Evolutionary conservation across 2,797 vertebrate species (phyloP).

Genomic region (Sebastes taczanowskii): DNA sequence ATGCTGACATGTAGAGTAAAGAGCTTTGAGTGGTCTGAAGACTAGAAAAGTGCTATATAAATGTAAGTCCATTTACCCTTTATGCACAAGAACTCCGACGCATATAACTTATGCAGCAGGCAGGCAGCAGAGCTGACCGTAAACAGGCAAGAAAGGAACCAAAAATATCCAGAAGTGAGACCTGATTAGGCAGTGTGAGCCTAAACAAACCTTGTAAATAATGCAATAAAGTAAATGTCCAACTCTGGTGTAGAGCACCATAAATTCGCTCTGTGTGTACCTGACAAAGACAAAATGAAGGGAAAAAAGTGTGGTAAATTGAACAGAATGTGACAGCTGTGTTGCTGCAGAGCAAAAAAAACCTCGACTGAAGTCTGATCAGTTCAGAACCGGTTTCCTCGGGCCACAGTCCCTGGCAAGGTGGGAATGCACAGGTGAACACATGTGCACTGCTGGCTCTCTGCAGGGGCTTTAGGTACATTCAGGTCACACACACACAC

Average conservation of each 20-base stretch:
- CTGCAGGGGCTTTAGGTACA: slow-evolving; percentile 6
- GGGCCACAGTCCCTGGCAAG: background rate
- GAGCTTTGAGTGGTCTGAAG: no score
- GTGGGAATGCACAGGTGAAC: slow-evolving; percentile 42
- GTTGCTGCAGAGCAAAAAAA: slow-evolving; percentile 8
- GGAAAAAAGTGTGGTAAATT: background rate
- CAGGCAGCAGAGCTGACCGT: no score
- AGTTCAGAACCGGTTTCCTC: background rate
- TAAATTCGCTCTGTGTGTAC: background rate
- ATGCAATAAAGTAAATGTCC: background rate
- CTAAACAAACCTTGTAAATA: background rate
- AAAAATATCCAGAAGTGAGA: background rate
- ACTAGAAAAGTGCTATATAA: no score
- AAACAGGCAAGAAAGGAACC: background rate
- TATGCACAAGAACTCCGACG: no score
- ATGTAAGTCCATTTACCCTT: no score
- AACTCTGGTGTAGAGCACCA: background rate
- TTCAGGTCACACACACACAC: background rate
- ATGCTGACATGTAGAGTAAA: no score
- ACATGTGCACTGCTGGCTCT: slow-evolving; percentile 41
- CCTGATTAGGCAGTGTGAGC: background rate
- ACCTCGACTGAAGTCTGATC: background rate
- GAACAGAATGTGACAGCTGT: background rate
- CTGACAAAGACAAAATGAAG: background rate
- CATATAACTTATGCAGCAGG: no score